These are phyloP conservation scores for Dicyrtoma fusca DNA, from an alignment of 2,888 invertebrate species.

Conservation along the genomic window DNA sequence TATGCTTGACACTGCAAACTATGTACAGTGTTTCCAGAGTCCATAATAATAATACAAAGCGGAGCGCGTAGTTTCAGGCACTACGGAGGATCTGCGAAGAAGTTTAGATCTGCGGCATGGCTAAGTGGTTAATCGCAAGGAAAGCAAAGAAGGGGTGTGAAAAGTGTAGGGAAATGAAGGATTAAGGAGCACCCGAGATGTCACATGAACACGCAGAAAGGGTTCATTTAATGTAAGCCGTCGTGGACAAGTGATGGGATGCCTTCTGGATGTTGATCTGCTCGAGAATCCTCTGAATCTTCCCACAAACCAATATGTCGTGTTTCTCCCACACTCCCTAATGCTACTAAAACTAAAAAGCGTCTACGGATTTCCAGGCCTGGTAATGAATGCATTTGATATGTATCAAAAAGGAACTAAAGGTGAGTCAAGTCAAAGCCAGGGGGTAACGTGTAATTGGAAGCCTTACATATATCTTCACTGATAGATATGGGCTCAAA, in stretches of 20 bases:
- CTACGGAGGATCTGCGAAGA: background rate
- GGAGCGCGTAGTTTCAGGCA: too few relatives aligned
- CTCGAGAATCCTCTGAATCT: too few relatives aligned
- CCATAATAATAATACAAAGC: too few relatives aligned
- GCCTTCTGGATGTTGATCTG: too few relatives aligned
- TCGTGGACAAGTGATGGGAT: constrained; percentile 17
- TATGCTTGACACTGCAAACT: background rate
- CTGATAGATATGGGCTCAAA: background rate
- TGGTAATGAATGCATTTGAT: too few relatives aligned
- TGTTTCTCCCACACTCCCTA: background rate
- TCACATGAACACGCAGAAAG: constrained; percentile 5
- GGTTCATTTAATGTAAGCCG: constrained; percentile 16
- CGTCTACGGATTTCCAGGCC: too few relatives aligned
- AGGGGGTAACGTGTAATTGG: too few relatives aligned
- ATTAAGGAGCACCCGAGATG: constrained; percentile 13
- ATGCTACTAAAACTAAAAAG: background rate
- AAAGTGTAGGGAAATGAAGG: constrained; percentile 25
- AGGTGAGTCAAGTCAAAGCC: too few relatives aligned
- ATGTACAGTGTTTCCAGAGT: background rate
- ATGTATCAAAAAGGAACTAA: too few relatives aligned
- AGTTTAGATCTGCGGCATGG: background rate
- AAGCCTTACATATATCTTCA: background rate
- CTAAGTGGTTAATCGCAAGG: background rate
- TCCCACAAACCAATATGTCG: background rate
- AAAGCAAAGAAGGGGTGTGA: background rate